These are phyloP conservation scores for Uromys caudimaculatus DNA, from an alignment of 2,797 vertebrate species.

Conservation along the genomic window DNA sequence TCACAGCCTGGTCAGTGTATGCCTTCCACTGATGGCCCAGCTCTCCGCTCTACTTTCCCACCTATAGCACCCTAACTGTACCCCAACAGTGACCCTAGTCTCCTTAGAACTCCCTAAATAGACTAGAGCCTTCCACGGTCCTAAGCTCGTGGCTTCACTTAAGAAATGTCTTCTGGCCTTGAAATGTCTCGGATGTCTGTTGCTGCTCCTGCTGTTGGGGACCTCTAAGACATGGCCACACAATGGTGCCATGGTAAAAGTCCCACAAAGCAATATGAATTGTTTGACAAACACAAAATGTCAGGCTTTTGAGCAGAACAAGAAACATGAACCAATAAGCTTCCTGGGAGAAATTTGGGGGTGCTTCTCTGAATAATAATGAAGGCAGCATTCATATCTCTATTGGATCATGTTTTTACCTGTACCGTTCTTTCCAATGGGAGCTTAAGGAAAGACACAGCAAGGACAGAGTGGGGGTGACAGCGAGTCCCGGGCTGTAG, in stretches of 20 bases:
- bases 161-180: neutral
- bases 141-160: neutral
- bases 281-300: accelerated
- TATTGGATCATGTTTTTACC: neutral
- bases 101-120: neutral
- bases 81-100: neutral
- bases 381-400: neutral
- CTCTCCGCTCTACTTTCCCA: neutral
- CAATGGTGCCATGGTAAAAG: neutral
- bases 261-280: neutral
- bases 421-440: accelerated
- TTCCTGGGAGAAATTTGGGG: no score
- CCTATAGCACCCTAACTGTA: no score
- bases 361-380: neutral
- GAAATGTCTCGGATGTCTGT: neutral
- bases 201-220: neutral
- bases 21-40: neutral
- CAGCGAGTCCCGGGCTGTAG: neutral
- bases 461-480: neutral
- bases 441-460: neutral
- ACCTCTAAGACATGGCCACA: neutral
- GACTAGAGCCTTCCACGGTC: neutral
- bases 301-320: neutral
- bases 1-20: neutral
- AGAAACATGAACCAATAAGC: neutral